These are phyloP conservation scores for Phrynocephalus versicolor DNA, from an alignment of 2,113 vertebrate genomes.

Conservation along the genomic window DNA sequence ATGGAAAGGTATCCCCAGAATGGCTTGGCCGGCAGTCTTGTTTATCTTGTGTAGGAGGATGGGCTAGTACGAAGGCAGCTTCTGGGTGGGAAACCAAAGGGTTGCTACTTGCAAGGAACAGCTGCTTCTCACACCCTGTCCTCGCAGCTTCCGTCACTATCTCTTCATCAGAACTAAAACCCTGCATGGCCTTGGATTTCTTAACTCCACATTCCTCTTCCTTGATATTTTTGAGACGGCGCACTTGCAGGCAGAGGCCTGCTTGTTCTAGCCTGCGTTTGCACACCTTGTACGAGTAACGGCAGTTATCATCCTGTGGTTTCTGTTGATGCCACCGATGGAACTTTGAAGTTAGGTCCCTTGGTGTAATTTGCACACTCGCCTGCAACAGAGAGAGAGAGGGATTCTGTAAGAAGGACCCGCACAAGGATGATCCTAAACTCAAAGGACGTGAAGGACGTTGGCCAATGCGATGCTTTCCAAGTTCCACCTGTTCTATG, in stretches of 20 bases:
- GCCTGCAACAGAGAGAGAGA: not conserved
- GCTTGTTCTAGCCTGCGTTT: not conserved
- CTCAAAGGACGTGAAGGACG: too few species aligned
- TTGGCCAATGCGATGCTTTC: not conserved
- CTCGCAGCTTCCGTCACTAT: not conserved
- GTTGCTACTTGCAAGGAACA: not conserved
- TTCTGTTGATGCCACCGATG: not conserved
- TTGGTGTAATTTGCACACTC: not conserved
- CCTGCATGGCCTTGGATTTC: not conserved
- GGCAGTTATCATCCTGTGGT: not conserved
- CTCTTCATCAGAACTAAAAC: not conserved
- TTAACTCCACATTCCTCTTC: not conserved
- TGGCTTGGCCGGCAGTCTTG: too few species aligned
- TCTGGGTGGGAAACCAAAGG: not conserved
- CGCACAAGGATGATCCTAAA: not conserved
- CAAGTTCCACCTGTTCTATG: not conserved
- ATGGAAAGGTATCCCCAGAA: not conserved
- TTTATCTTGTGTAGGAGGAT: not conserved
- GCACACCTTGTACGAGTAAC: not conserved
- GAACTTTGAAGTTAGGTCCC: not conserved
- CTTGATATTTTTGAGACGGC: not conserved
- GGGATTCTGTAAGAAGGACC: not conserved
- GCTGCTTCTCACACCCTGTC: not conserved
- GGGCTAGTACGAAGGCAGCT: too few species aligned
- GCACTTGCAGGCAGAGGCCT: not conserved